These are phyloP conservation scores for Caracal caracal DNA, from an alignment of 2,113 vertebrate genomes.

Conservation along the genomic window DNA sequence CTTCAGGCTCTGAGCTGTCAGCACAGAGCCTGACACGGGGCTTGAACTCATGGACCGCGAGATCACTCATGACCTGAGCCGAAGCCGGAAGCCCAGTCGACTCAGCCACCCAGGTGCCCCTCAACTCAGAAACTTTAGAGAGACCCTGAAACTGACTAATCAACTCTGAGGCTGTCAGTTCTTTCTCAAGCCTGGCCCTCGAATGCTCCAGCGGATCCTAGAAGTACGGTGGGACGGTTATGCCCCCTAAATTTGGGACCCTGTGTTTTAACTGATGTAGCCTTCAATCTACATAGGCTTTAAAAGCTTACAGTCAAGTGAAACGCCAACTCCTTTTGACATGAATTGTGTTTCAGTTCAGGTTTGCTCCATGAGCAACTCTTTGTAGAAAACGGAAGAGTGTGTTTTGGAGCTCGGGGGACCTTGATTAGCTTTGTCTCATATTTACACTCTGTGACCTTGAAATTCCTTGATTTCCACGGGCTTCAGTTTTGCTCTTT, in stretches of 20 bases:
- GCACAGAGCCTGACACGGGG: too few species aligned
- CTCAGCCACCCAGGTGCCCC: too few species aligned
- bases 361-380: background rate
- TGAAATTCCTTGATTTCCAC: fast-evolving
- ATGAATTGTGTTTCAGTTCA: background rate
- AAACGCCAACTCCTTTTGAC: background rate
- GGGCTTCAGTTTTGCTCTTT: background rate
- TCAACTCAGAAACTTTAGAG: background rate
- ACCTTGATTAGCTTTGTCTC: background rate
- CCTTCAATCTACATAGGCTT: background rate
- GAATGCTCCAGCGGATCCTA: background rate
- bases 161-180: background rate
- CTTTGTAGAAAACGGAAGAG: background rate
- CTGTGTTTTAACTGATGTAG: background rate
- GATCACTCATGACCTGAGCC: too few species aligned
- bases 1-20: too few species aligned
- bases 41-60: too few species aligned
- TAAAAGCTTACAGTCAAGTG: background rate
- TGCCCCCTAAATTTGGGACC: background rate
- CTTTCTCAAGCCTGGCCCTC: background rate
- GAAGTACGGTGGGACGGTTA: background rate
- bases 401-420: background rate
- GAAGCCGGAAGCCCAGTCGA: too few species aligned
- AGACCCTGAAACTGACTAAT: background rate
- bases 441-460: fast-evolving